Evolutionary conservation across 2,888 invertebrate genomes (phyloP).

Genomic region (Brachypterus glaber): DNA sequence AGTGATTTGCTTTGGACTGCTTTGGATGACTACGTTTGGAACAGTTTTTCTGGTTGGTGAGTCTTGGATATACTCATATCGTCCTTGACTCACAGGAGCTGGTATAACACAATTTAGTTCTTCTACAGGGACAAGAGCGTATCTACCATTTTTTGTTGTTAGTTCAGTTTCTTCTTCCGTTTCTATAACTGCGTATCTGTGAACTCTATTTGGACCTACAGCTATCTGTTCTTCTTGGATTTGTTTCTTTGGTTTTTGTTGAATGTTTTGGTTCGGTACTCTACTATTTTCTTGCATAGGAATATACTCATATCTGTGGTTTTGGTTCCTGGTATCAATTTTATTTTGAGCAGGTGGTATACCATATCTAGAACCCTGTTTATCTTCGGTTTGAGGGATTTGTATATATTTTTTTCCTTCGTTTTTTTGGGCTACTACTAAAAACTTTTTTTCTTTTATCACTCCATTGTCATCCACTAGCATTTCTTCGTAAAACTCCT

Average conservation of each 20-base stretch:
- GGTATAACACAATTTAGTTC: slow-evolving; percentile 21
- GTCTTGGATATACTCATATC: slow-evolving; percentile 30
- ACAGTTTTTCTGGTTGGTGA: slow-evolving; percentile 13
- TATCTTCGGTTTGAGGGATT: slow-evolving; percentile 32
- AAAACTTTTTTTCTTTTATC: slow-evolving; percentile 36
- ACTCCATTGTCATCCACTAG: slow-evolving; percentile 36
- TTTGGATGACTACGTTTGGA: slow-evolving; percentile 6
- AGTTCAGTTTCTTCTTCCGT: slow-evolving; percentile 49
- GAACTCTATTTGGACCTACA: slow-evolving; percentile 47
- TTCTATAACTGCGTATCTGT: slow-evolving; percentile 54
- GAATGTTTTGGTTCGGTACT: slow-evolving; percentile 34
- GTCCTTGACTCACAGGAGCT: slow-evolving; percentile 12
- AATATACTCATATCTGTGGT: slow-evolving; percentile 47
- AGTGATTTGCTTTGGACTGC: not conserved
- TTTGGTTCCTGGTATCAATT: slow-evolving; percentile 15
- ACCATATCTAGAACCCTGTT: slow-evolving; percentile 43
- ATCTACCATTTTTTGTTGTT: slow-evolving; percentile 24
- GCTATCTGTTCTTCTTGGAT: slow-evolving; percentile 43
- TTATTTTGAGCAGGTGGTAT: slow-evolving; percentile 43
- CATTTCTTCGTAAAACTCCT: slow-evolving; percentile 41
- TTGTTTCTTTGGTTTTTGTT: slow-evolving; percentile 44
- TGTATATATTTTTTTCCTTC: slow-evolving; percentile 26
- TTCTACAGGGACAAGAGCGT: slow-evolving; percentile 33
- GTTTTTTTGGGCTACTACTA: slow-evolving; percentile 36
- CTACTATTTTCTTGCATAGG: slow-evolving; percentile 38